phyloP scores from a whole-genome alignment of 2,888 invertebrate genomes.

The Gnatocerus cornutus region DNA sequence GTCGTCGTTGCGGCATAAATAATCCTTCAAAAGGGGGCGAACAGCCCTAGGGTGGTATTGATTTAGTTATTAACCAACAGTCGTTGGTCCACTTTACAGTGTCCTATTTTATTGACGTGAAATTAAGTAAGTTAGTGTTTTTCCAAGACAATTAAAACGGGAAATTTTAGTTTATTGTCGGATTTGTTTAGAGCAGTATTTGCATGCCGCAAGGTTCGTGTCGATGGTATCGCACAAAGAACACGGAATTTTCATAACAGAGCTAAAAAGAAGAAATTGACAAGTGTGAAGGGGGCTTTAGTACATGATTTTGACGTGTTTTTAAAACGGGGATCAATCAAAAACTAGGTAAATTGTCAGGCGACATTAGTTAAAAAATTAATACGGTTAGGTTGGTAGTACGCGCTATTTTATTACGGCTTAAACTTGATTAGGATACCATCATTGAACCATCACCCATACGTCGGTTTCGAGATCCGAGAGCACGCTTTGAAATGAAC shows the following conservation, averaged over 20 bases:
- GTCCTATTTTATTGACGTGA: constrained; percentile 14
- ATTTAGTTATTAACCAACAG: constrained; percentile 30
- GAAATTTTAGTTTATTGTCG: constrained; percentile 14
- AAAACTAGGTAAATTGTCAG: no score
- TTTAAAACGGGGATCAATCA: no score
- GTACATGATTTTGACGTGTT: no score
- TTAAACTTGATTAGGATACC: constrained; percentile 26
- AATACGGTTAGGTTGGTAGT: no score
- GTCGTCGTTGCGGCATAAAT: constrained; percentile 1
- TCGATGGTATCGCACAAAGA: constrained; percentile 22
- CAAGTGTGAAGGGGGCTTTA: not conserved
- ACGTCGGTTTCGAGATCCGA: not conserved
- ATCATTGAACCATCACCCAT: constrained; percentile 13
- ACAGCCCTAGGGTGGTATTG: constrained; percentile 17
- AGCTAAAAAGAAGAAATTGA: not conserved
- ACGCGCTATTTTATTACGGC: no score
- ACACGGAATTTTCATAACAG: constrained; percentile 34
- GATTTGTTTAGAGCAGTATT: constrained; percentile 14
- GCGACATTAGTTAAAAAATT: no score
- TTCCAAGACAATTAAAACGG: constrained; percentile 7
- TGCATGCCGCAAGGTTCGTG: constrained; percentile 29
- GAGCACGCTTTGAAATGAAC: not conserved
- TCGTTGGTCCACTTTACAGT: constrained; percentile 18
- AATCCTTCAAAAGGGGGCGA: constrained; percentile 5
- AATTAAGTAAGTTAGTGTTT: no score